A percentile compares a stretch with the other conserved stretches of the same genome.
These are phyloP conservation scores for Alectoris magna DNA, from an alignment of 2,797 vertebrate genomes.

Conservation along the genomic window DNA sequence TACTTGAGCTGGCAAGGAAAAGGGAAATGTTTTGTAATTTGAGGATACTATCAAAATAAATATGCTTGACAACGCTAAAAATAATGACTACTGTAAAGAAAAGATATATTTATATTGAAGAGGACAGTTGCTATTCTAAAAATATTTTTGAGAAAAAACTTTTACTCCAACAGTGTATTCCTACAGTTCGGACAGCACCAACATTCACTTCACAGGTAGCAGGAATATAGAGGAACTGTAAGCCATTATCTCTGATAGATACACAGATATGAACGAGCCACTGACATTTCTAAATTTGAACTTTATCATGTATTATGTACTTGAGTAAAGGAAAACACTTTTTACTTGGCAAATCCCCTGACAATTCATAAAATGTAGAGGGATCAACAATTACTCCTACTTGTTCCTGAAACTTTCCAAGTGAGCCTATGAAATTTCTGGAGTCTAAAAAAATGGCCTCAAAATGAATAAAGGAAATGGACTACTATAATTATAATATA, in stretches of 20 bases:
- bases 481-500: neutral
- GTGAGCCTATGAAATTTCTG: neutral
- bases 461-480: neutral
- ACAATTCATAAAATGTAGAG: neutral
- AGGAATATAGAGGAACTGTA: neutral
- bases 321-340: neutral
- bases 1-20: neutral
- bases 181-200: neutral
- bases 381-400: neutral
- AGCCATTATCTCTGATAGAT: neutral
- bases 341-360: neutral
- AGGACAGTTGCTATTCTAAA: constrained; percentile 38
- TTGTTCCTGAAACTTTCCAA: neutral
- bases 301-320: neutral
- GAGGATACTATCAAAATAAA: constrained; percentile 35
- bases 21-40: constrained; percentile 25
- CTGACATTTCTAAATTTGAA: neutral
- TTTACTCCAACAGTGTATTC: constrained; percentile 33
- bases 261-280: neutral
- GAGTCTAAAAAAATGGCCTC: neutral
- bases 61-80: constrained; percentile 11
- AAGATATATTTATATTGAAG: neutral
- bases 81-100: neutral
- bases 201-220: neutral
- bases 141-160: constrained; percentile 24